phyloP scores from a whole-genome alignment of 2,113 vertebrate species.

The Tachycineta bicolor region DNA sequence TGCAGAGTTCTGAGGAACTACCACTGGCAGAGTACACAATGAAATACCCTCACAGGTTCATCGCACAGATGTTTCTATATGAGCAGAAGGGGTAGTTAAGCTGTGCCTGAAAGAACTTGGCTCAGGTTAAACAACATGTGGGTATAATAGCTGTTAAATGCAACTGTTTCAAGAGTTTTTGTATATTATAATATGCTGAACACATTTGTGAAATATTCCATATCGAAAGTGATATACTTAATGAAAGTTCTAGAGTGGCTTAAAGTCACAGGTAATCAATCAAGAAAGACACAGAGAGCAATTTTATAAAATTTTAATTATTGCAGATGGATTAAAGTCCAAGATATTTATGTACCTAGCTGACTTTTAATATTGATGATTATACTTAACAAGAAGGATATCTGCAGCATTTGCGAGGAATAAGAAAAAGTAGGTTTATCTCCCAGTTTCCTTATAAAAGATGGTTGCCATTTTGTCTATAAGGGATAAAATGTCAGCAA shows the following conservation, averaged over 20 bases:
- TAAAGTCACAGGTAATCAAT: not conserved
- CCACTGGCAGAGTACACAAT: not conserved
- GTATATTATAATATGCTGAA: not conserved
- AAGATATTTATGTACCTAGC: not conserved
- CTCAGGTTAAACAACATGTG: not conserved
- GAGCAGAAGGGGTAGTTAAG: not conserved
- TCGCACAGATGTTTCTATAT: not conserved
- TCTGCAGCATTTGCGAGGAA: not conserved
- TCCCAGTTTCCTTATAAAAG: not conserved
- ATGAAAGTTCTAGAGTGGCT: not conserved
- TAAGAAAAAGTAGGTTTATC: not conserved
- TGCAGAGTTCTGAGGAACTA: not conserved
- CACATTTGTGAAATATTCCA: not conserved
- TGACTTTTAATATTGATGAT: not conserved
- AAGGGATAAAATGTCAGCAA: not conserved
- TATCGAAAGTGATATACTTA: not conserved
- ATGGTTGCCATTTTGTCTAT: not conserved
- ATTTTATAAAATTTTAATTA: conserved; percentile 36
- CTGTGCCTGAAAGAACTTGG: not conserved
- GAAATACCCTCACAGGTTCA: not conserved
- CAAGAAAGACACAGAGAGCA: not conserved
- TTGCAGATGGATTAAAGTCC: not conserved
- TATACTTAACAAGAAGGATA: not conserved
- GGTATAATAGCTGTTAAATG: not conserved
- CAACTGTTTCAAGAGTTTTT: not conserved